phyloP scores from a whole-genome alignment of 2,888 invertebrate genomes.

The Trimorus sp. region DNA sequence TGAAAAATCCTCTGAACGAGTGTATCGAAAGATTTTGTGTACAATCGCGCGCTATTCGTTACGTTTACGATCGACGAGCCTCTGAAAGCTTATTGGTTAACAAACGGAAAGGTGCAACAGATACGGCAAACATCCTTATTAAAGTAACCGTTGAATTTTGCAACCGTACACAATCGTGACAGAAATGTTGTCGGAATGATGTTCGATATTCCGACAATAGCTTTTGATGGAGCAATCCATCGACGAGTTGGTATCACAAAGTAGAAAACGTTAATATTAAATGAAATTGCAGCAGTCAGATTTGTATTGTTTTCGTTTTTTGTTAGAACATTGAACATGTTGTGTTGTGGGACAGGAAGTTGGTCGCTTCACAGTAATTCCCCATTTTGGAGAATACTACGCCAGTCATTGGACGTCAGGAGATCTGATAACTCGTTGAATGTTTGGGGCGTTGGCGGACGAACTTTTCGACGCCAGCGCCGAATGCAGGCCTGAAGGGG shows the following conservation, averaged over 20 bases:
- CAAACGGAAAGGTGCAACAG: constrained; percentile 14
- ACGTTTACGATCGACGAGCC: constrained; percentile 23
- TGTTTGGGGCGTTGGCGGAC: no score
- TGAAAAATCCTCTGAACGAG: constrained; percentile 1
- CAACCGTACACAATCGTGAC: neutral
- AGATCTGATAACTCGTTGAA: no score
- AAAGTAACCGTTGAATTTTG: constrained; percentile 1
- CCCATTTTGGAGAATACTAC: no score
- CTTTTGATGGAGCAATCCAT: neutral
- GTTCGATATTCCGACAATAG: no score
- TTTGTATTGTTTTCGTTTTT: constrained; percentile 5
- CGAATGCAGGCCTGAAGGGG: no score
- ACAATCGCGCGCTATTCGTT: constrained; percentile 15
- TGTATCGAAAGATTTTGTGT: constrained; percentile 16
- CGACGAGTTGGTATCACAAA: neutral
- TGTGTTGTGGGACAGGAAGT: constrained; percentile 34
- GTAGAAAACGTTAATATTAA: neutral
- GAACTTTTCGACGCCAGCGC: no score
- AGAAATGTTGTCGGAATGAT: neutral
- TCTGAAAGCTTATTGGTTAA: constrained; percentile 37
- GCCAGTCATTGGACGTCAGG: no score
- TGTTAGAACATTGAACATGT: constrained; percentile 21
- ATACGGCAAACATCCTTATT: constrained; percentile 5
- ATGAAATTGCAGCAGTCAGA: constrained; percentile 14
- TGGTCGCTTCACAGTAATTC: constrained; percentile 43